phyloP scores from a whole-genome alignment of 1,140 invertebrate species.

The Sarcophaga peregrina region DNA sequence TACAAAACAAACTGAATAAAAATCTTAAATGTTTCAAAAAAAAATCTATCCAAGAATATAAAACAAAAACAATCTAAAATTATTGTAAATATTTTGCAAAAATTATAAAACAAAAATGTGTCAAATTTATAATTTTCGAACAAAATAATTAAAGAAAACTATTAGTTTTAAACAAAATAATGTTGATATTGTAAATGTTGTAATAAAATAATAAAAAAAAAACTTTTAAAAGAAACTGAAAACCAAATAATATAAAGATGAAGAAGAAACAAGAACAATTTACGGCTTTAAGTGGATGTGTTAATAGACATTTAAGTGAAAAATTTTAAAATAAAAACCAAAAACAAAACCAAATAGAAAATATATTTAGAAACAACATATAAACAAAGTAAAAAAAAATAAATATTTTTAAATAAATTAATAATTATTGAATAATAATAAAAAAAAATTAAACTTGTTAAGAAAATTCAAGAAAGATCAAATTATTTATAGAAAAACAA shows the following conservation, averaged over 20 bases:
- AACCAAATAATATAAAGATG: neutral
- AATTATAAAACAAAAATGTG: slow-evolving; percentile 28
- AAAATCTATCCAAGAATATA: neutral
- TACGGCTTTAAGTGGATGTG: slow-evolving; percentile 41
- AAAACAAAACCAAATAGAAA: neutral
- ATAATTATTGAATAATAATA: too few relatives aligned
- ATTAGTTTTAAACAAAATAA: slow-evolving; percentile 17
- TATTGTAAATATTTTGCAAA: slow-evolving; percentile 3
- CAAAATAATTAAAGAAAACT: neutral
- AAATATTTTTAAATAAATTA: slow-evolving; percentile 10
- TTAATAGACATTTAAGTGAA: slow-evolving; percentile 29
- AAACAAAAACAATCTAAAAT: neutral
- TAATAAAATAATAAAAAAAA: neutral
- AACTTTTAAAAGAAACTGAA: too few relatives aligned
- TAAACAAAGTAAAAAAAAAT: neutral
- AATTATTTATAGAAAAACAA: slow-evolving; percentile 35
- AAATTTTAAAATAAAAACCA: neutral
- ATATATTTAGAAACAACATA: neutral
- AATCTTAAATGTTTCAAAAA: neutral
- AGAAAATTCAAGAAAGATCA: slow-evolving; percentile 41
- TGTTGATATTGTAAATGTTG: slow-evolving; percentile 16
- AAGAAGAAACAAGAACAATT: slow-evolving; percentile 27
- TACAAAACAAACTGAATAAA: neutral
- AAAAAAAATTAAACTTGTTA: slow-evolving; percentile 17
- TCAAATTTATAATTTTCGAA: slow-evolving; percentile 32